phyloP scores from a whole-genome alignment of 2,113 vertebrate genomes.

The Triplophysa tibetana region DNA sequence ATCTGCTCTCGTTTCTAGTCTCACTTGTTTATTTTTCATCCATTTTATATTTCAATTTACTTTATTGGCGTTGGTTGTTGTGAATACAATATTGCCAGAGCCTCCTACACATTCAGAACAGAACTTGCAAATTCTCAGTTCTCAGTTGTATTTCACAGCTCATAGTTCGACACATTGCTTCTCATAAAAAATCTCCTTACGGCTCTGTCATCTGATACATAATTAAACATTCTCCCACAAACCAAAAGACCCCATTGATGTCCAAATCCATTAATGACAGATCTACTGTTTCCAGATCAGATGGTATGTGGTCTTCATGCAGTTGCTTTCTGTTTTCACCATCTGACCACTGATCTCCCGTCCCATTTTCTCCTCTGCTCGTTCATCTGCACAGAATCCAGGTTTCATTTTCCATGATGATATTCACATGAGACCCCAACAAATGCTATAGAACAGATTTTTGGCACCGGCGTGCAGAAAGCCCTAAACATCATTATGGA shows the following conservation, averaged over 20 bases:
- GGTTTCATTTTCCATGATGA: constrained; percentile 39
- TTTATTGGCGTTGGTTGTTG: background rate
- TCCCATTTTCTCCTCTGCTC: constrained; percentile 8
- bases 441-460: constrained; percentile 53
- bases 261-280: background rate
- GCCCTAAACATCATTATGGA: constrained; percentile 48
- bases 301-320: constrained; percentile 8
- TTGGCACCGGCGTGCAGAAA: constrained; percentile 23
- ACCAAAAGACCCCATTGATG: constrained; percentile 3
- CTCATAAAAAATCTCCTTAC: constrained; percentile 8
- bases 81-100: background rate
- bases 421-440: constrained; percentile 31
- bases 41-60: background rate
- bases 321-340: constrained; percentile 19
- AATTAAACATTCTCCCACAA: constrained; percentile 15
- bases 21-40: background rate
- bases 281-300: constrained; percentile 35
- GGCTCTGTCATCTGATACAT: constrained; percentile 7
- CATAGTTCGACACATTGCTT: constrained; percentile 22
- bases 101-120: background rate
- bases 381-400: constrained; percentile 20
- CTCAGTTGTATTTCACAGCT: background rate
- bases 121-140: background rate
- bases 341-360: constrained; percentile 8
- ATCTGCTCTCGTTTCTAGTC: background rate